A percentile compares a stretch with the other conserved stretches of the same genome.
phyloP scores from a whole-genome alignment of 2,113 vertebrate genomes.

The Mesocricetus auratus region DNA sequence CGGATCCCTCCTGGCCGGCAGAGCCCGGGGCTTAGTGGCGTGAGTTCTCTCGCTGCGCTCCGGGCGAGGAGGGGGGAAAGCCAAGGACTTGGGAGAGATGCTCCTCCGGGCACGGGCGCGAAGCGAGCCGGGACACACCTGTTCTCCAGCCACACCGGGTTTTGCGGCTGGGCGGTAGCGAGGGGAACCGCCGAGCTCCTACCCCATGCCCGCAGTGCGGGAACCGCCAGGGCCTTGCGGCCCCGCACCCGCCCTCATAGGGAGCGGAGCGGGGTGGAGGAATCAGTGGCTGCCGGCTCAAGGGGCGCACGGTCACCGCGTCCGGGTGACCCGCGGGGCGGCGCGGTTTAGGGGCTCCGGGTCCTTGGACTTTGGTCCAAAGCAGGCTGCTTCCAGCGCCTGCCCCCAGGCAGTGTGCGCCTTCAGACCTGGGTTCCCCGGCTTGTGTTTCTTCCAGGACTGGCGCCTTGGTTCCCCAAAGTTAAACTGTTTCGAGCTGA shows the following conservation, averaged over 20 bases:
- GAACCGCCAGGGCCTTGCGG: background rate
- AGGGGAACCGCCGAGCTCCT: constrained; percentile 26
- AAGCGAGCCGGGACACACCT: constrained; percentile 70
- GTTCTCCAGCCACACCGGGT: constrained; percentile 71
- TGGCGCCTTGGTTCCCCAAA: constrained; percentile 61
- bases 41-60: constrained; percentile 8
- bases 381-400: background rate
- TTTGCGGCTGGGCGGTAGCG: constrained; percentile 52
- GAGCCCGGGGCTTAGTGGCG: constrained; percentile 21
- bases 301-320: constrained; percentile 31
- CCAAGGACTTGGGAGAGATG: constrained; percentile 44
- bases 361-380: constrained; percentile 59
- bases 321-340: constrained; percentile 76
- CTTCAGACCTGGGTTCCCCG: background rate
- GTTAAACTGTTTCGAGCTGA: constrained; percentile 52
- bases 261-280: background rate
- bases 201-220: background rate
- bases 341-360: constrained; percentile 39
- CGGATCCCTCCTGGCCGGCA: constrained; percentile 7
- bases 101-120: background rate
- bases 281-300: background rate
- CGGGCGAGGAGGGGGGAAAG: constrained; percentile 46
- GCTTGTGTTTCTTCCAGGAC: background rate
- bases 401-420: background rate
- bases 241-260: background rate